Evolutionary conservation across 2,888 invertebrate species (phyloP), one percentile per base, ranked within the genome.

Genomic region (Sialis fuliginosa): DNA sequence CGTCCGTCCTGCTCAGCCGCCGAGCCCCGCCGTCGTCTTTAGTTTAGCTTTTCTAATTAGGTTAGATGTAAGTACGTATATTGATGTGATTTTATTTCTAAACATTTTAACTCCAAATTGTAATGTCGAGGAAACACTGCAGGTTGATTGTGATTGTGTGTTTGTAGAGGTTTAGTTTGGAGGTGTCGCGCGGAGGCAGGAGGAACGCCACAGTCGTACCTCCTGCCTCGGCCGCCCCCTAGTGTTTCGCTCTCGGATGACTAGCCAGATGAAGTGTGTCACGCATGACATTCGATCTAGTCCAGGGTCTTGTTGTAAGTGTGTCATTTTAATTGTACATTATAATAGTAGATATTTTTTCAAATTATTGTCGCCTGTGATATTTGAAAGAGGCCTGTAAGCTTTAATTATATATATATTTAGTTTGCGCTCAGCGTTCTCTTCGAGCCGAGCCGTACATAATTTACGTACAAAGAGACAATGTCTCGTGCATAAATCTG

Each of bases 1-100:
- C 33, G 10, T 9, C 7, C 1, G 65, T 65, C 64, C 64, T 65
- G 64, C 65, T 65, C 64, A 65, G 64, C 64, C 65, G 64, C 63
- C 52, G 34, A 47, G 45, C 44, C 10, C 46, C 35, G 48, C 39
- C 49, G 45, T 49, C 49, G 47, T 46, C 41, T 42, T 42, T 51
- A 49, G 51, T 48, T 48, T 33, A 45, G 47, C 45, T 49, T 48
- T 48, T 45, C 49, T 48, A 49, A 45, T 45, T 49, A 49, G 46
- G 46, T 49, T 42, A 48, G 44, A 46, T 48, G 46, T 39, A 32
- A 44, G 46, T 51, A 49, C 49, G 51, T 45, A 49, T 49, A 51
- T 51, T 45, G 48, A 51, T 51, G 51, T 51, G 51, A 51, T 51
- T 51, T 49, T 51, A 47, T 39, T 47, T 47, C 31, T 42, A 47